Evolutionary conservation across 1,140 invertebrate genomes (phyloP).

Genomic region (Drosophila melanica): DNA sequence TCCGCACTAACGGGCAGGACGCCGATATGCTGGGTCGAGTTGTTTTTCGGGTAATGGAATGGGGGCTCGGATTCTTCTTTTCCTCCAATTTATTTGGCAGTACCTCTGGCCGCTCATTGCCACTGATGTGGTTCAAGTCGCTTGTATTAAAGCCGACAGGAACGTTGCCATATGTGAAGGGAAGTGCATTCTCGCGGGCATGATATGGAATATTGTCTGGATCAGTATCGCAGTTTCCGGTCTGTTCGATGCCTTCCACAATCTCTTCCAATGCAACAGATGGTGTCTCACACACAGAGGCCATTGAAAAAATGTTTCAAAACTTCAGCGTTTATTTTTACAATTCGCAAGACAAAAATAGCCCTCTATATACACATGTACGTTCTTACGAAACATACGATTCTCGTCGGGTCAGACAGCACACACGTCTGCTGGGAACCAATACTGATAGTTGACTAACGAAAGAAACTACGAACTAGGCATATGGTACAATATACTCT

Average conservation of each 20-base stretch:
- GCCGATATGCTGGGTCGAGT: constrained; percentile 52
- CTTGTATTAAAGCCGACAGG: constrained; percentile 50
- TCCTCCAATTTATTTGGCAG: background rate
- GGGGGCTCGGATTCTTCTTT: constrained; percentile 16
- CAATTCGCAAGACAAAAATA: constrained; percentile 23
- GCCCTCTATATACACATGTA: constrained; percentile 9
- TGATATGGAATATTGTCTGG: constrained; percentile 88
- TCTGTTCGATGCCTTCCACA: constrained; percentile 9
- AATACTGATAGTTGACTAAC: constrained; percentile 32
- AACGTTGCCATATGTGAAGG: constrained; percentile 89
- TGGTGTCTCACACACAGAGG: constrained; percentile 17
- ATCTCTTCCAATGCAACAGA: constrained; percentile 23
- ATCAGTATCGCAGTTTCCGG: constrained; percentile 26
- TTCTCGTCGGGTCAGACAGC: background rate
- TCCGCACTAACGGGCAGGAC: constrained; percentile 50
- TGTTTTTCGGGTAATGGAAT: constrained; percentile 38
- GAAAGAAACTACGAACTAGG: background rate
- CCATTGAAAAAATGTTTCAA: constrained; percentile 28
- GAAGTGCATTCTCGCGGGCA: constrained; percentile 89
- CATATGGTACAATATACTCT: background rate
- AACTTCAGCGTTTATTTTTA: constrained; percentile 33
- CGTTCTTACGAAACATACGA: background rate
- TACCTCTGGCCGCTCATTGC: constrained; percentile 6
- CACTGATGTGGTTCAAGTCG: constrained; percentile 43
- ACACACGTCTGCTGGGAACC: constrained; percentile 20